These are phyloP conservation scores for Xestoiulus laeticollis DNA, from an alignment of 2,888 invertebrate species.

Conservation along the genomic window DNA sequence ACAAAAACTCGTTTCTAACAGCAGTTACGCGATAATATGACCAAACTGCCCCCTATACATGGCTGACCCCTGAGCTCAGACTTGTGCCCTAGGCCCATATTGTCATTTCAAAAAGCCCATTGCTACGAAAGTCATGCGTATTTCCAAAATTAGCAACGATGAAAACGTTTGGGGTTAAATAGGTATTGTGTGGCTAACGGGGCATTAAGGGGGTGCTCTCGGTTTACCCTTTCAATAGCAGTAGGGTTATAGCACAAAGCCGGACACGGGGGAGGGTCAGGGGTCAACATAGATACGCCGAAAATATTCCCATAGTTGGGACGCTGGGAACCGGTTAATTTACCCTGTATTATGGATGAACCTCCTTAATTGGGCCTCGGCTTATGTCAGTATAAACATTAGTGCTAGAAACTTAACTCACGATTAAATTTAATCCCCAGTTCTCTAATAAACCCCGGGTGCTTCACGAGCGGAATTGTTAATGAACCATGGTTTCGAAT, in stretches of 20 bases:
- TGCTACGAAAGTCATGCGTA: neutral
- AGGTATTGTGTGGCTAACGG: neutral
- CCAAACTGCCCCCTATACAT: neutral
- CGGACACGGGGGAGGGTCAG: neutral
- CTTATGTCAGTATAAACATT: neutral
- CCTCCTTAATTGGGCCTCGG: neutral
- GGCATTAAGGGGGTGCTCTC: neutral
- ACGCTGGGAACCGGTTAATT: neutral
- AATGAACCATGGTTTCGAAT: too few relatives aligned
- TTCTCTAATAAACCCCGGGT: too few relatives aligned
- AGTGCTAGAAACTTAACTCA: neutral
- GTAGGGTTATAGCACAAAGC: constrained; percentile 13
- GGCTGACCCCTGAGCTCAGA: neutral
- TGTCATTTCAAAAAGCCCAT: neutral
- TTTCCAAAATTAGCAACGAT: constrained; percentile 9
- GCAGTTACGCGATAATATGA: neutral
- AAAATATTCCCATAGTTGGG: neutral
- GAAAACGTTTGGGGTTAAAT: constrained; percentile 19
- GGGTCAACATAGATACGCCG: neutral
- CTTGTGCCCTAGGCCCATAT: neutral
- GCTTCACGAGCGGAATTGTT: too few relatives aligned
- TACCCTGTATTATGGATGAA: neutral
- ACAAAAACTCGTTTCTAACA: neutral
- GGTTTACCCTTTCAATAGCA: neutral
- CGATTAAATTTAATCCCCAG: too few relatives aligned